A percentile compares a stretch with the other conserved stretches of the same genome.
Evolutionary conservation across 2,113 vertebrate genomes (phyloP).

Genomic region (Pluvialis apricaria): DNA sequence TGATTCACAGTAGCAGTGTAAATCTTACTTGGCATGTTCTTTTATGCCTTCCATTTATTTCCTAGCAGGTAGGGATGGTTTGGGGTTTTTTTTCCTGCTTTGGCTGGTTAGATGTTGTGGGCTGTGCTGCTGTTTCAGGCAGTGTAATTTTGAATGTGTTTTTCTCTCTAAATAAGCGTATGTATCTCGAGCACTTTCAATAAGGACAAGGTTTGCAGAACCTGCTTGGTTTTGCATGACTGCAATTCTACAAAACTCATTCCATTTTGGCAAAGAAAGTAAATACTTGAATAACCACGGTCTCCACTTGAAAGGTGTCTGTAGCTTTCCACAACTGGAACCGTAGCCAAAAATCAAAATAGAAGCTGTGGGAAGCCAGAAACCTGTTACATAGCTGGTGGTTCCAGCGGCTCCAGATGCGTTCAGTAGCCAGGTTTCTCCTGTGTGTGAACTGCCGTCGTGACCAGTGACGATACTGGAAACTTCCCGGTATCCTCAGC

Average conservation of each 20-base stretch:
- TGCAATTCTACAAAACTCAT: background rate
- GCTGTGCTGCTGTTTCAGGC: background rate
- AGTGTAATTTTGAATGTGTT: background rate
- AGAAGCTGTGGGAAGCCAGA: background rate
- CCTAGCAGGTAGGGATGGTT: background rate
- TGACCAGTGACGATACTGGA: background rate
- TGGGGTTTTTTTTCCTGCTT: background rate
- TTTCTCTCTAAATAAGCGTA: background rate
- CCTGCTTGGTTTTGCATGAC: background rate
- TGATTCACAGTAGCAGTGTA: background rate
- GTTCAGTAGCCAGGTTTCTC: background rate
- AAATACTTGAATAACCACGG: background rate
- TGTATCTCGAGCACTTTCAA: accelerated
- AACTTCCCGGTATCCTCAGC: background rate
- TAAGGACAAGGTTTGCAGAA: background rate
- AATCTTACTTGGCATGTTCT: background rate
- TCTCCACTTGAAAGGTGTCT: background rate
- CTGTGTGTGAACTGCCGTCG: background rate
- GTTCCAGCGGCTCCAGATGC: background rate
- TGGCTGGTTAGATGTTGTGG: background rate
- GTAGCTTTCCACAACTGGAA: background rate
- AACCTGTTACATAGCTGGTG: background rate
- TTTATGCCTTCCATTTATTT: background rate
- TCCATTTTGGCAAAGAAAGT: background rate
- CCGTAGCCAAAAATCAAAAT: background rate